A percentile compares a stretch with the other conserved stretches of the same genome.
phyloP scores from a whole-genome alignment of 2,888 invertebrate genomes.

The Stenolophus ochropezus region DNA sequence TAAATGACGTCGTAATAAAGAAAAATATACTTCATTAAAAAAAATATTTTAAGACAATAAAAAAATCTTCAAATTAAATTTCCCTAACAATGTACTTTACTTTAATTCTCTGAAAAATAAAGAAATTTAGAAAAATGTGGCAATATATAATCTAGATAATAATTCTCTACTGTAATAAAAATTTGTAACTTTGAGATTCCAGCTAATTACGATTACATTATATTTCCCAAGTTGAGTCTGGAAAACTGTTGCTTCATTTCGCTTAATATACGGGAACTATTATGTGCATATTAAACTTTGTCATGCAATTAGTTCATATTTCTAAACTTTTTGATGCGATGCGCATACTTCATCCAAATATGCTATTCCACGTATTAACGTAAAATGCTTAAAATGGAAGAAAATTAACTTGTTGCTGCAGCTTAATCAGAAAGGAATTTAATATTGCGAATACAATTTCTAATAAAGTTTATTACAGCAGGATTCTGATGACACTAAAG shows the following conservation, averaged over 20 bases:
- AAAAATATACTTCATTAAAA: no score
- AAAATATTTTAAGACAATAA: no score
- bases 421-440: background rate
- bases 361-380: background rate
- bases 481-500: background rate
- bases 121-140: background rate
- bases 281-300: background rate
- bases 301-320: background rate
- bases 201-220: slow-evolving; percentile 10
- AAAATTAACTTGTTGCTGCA: background rate
- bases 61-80: background rate
- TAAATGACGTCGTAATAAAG: no score
- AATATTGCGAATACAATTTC: background rate
- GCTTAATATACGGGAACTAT: background rate
- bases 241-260: slow-evolving; percentile 20
- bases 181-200: background rate
- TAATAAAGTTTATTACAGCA: background rate
- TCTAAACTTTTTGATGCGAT: background rate
- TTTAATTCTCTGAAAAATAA: background rate
- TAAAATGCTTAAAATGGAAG: background rate
- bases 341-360: background rate
- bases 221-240: background rate
- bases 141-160: background rate
- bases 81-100: background rate
- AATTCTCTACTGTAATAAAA: background rate